Percentiles rank a stretch among this genome's conserved stretches.
These are phyloP conservation scores for Coptodon bakossiorum DNA, from an alignment of 2,113 vertebrate species.

Conservation along the genomic window DNA sequence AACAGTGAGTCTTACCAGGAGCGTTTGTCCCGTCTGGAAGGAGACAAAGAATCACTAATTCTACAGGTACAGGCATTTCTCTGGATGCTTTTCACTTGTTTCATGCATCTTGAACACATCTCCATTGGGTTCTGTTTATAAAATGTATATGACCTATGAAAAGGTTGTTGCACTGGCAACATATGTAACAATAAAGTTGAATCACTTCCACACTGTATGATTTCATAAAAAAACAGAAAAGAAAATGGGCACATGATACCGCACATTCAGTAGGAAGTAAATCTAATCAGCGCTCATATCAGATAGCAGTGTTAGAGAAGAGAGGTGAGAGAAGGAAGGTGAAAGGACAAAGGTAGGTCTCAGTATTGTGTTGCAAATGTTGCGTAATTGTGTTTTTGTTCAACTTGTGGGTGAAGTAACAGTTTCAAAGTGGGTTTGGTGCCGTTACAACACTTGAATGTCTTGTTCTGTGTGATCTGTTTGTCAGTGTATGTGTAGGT, in stretches of 20 bases:
- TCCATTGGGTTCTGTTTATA: not conserved
- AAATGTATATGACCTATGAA: not conserved
- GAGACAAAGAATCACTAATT: slow-evolving; percentile 94
- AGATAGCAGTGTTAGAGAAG: not conserved
- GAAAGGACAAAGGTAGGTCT: slow-evolving; percentile 25
- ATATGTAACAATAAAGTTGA: not conserved
- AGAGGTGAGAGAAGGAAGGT: not conserved
- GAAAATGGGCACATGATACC: not conserved
- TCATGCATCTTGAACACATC: not conserved
- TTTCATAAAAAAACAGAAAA: not conserved
- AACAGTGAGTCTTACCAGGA: slow-evolving; percentile 91
- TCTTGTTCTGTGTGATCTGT: slow-evolving; percentile 33
- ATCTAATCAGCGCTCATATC: slow-evolving; percentile 23
- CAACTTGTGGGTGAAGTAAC: not conserved
- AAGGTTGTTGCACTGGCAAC: not conserved
- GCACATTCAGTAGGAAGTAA: not conserved
- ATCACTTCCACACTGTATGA: not conserved
- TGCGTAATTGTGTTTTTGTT: slow-evolving; percentile 5
- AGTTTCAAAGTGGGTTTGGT: slow-evolving; percentile 22
- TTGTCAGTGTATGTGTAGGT: slow-evolving; percentile 5
- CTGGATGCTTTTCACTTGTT: not conserved
- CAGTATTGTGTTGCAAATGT: slow-evolving; percentile 20
- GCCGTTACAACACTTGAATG: slow-evolving; percentile 23
- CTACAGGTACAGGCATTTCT: slow-evolving; percentile 81
- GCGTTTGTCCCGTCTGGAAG: slow-evolving; percentile 89